Evolutionary conservation across 2,888 invertebrate genomes (phyloP).

Genomic region (Coelogynopora nodosa): DNA sequence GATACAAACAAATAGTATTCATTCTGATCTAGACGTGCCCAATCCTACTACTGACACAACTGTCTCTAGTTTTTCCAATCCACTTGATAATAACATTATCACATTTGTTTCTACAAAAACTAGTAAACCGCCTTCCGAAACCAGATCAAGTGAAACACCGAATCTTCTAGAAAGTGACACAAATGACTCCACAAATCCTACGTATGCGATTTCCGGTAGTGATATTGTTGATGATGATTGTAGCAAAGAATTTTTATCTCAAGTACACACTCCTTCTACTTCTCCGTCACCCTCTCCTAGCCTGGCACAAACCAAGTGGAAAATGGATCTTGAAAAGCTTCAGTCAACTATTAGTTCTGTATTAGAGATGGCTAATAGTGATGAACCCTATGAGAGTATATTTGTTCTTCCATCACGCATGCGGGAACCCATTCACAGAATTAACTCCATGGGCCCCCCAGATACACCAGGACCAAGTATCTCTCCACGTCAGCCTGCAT

Average conservation of each 20-base stretch:
- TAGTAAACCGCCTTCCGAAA: background rate
- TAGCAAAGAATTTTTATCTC: background rate
- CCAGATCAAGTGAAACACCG: background rate
- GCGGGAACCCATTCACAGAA: background rate
- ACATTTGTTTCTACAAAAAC: background rate
- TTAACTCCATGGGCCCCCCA: background rate
- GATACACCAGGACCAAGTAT: slow-evolving; percentile 9
- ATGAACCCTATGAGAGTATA: background rate
- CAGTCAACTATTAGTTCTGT: background rate
- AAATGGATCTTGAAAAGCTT: background rate
- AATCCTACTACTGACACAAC: background rate
- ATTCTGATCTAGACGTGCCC: background rate
- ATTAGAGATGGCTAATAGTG: background rate
- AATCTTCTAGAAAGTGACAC: slow-evolving; percentile 3
- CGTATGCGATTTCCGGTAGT: slow-evolving; percentile 9
- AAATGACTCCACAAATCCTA: slow-evolving; percentile 3
- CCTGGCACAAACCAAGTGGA: background rate
- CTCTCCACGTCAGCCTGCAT: slow-evolving; percentile 1
- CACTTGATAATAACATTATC: background rate
- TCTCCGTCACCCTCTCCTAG: background rate
- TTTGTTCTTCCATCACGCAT: background rate
- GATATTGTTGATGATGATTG: slow-evolving; percentile 4
- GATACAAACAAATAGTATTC: background rate
- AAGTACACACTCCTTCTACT: background rate
- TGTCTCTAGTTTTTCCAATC: background rate